Evolutionary conservation across 2,888 invertebrate genomes (phyloP).

Genomic region (Chymomyza fuscimana): DNA sequence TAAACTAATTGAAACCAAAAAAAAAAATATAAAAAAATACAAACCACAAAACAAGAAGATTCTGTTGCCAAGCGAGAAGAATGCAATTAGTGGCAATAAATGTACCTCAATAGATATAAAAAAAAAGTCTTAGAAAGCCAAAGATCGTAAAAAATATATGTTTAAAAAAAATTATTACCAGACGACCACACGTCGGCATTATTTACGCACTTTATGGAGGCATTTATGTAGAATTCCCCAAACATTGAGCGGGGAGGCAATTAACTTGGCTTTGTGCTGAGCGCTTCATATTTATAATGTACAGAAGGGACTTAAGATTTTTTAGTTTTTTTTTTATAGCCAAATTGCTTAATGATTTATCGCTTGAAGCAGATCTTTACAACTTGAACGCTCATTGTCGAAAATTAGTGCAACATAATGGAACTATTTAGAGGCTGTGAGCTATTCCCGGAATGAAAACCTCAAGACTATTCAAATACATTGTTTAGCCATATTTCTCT

Average conservation of each 20-base stretch:
- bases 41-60: not conserved
- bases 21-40: not conserved
- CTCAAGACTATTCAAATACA: slow-evolving; percentile 59
- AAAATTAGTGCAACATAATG: slow-evolving; percentile 62
- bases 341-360: slow-evolving; percentile 65
- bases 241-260: slow-evolving; percentile 19
- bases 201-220: slow-evolving; percentile 30
- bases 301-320: slow-evolving; percentile 19
- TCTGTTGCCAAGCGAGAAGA: slow-evolving; percentile 22
- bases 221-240: slow-evolving; percentile 46
- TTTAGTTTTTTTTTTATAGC: slow-evolving; percentile 49
- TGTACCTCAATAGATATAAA: slow-evolving; percentile 3
- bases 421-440: slow-evolving; percentile 50
- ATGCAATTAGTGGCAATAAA: slow-evolving; percentile 49
- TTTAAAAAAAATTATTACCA: not conserved
- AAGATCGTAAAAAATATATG: slow-evolving; percentile 29
- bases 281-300: slow-evolving; percentile 7
- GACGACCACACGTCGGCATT: not conserved
- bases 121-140: slow-evolving; percentile 39
- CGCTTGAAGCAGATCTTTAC: slow-evolving; percentile 19
- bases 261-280: slow-evolving; percentile 38
- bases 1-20: not conserved
- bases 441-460: not conserved
- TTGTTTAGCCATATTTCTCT: slow-evolving; percentile 49
- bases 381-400: slow-evolving; percentile 25